phyloP scores from a whole-genome alignment of 1,140 invertebrate genomes.

The Holotrichia oblita region DNA sequence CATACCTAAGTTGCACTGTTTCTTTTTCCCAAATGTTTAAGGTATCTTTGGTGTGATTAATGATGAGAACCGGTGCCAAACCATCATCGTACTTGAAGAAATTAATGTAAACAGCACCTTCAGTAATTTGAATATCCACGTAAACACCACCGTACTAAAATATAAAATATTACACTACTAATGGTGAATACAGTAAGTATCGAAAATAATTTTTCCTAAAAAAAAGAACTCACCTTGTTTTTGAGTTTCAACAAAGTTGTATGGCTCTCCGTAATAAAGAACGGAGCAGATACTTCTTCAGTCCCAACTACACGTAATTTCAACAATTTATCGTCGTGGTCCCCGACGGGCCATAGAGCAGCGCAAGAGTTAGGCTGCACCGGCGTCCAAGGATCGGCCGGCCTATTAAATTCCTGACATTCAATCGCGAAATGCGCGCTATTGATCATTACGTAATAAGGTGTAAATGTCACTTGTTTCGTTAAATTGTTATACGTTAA shows the following conservation, averaged over 20 bases:
- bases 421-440: slow-evolving; percentile 80
- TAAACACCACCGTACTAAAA: slow-evolving; percentile 84
- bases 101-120: slow-evolving; percentile 89
- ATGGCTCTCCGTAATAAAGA: slow-evolving; percentile 86
- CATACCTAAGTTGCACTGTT: slow-evolving; percentile 69
- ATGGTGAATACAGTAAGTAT: no score
- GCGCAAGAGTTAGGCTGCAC: slow-evolving; percentile 75
- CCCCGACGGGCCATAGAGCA: slow-evolving; percentile 85
- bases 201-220: no score
- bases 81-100: slow-evolving; percentile 82
- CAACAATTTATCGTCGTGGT: slow-evolving; percentile 70
- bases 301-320: slow-evolving; percentile 70
- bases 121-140: slow-evolving; percentile 90
- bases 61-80: slow-evolving; percentile 85
- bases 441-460: slow-evolving; percentile 94
- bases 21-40: slow-evolving; percentile 77
- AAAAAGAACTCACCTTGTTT: no score
- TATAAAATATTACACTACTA: slow-evolving; percentile 42
- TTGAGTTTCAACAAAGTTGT: slow-evolving; percentile 81
- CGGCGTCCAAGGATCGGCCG: slow-evolving; percentile 71
- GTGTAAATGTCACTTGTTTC: slow-evolving; percentile 95
- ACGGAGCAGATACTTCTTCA: slow-evolving; percentile 75
- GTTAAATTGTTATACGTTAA: slow-evolving; percentile 92
- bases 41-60: slow-evolving; percentile 79
- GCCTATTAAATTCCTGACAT: slow-evolving; percentile 79